Evolutionary conservation across 1,140 invertebrate genomes (phyloP), one percentile per base, ranked within the genome.

Genomic region (Drosophila chauvacae): DNA sequence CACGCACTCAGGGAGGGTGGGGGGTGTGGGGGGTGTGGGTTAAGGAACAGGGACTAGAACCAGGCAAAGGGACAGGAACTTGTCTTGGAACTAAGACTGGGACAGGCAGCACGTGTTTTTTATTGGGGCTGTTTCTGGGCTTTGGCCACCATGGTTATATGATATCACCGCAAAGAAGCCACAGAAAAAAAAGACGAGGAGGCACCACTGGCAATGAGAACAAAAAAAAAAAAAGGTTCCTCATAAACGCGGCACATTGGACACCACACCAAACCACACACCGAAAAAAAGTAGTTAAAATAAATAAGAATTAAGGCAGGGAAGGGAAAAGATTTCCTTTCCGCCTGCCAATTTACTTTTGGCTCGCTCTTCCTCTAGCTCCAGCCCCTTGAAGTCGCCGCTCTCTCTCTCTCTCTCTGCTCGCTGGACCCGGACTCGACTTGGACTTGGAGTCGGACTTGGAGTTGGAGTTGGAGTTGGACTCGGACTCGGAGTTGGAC

Each of bases 151-250:
- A 48, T 66, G 48, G 69, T 68, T 88, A 87, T 84, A 84, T 90
- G 84, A 88, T 88, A 88, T 84, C 84, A 88, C 80, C 77, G 61
- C 79, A 64, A 77, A 50, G 81, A 88, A 88, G 85, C 84, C 80
- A 90, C 85, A 88, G 65, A 80, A 79, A 69, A 79, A 81, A 71
- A 69, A 53, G 0, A 4, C 3, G 45, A 58, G 41, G 41, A 73
- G 26, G 63, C 66, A 48, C 56, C 66, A 48, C 60, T 39, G 11
- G 39, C 50, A 42, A 69, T 44, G 53, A 70, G 23, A 23, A 23
- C 23, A 23, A 58, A 51, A 50, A 78, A 51, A 50, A 78, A 61
- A 53, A 74, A 69, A 42, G 26, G 30, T 71, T 44, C n/a, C 56
- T 58, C 45, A 71, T 26, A 61, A 56, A 44, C 37, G 28, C 45